Evolutionary conservation across 1,140 invertebrate genomes (phyloP).

Genomic region (Watersipora subatra): DNA sequence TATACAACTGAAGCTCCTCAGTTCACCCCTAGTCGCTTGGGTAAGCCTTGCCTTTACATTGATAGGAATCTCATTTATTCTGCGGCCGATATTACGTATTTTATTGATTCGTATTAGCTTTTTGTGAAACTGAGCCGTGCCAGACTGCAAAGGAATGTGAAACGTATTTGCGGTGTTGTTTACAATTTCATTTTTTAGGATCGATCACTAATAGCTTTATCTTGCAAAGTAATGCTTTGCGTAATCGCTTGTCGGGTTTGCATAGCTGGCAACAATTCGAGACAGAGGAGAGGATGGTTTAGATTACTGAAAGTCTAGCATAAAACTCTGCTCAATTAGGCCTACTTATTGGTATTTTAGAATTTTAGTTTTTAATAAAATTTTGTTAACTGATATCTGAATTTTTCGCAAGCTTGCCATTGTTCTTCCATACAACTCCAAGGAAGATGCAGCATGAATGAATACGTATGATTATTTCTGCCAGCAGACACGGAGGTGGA

Average conservation of each 20-base stretch:
- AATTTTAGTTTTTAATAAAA: too few species aligned
- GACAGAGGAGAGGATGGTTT: too few species aligned
- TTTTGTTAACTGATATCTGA: too few species aligned
- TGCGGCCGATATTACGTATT: not conserved
- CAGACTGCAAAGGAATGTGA: not conserved
- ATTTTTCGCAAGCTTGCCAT: too few species aligned
- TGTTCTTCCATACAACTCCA: too few species aligned
- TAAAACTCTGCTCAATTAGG: too few species aligned
- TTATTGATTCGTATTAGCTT: too few species aligned
- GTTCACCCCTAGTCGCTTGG: slow-evolving; percentile 1
- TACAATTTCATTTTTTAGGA: not conserved
- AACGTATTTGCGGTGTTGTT: not conserved
- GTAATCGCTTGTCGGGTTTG: too few species aligned
- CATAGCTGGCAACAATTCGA: too few species aligned
- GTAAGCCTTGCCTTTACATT: not conserved
- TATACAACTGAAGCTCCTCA: not conserved
- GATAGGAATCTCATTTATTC: not conserved
- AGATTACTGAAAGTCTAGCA: too few species aligned
- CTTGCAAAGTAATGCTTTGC: not conserved
- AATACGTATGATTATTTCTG: not conserved
- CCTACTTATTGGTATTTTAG: too few species aligned
- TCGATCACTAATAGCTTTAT: not conserved
- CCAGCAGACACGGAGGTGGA: not conserved
- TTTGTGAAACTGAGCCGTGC: not conserved
- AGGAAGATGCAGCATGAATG: not conserved